Percentiles rank a stretch among this genome's conserved stretches.
phyloP scores from a whole-genome alignment of 2,113 vertebrate species.

The Ctenomys sociabilis region DNA sequence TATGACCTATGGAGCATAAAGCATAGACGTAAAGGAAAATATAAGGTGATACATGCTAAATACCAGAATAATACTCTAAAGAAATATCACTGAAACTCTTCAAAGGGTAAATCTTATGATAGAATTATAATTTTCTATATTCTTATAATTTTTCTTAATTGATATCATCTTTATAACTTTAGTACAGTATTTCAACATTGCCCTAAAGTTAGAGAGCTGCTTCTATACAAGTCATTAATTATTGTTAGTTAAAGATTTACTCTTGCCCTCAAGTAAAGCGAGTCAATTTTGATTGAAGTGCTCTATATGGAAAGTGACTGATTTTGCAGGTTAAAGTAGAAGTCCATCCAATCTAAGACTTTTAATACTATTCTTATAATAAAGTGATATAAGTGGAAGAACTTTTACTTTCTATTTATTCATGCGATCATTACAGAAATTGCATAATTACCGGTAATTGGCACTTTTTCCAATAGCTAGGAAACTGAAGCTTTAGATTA shows the following conservation, averaged over 20 bases:
- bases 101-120: neutral
- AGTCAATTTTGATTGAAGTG: conserved; percentile 44
- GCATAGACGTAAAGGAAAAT: neutral
- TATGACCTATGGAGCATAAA: neutral
- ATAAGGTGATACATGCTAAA: neutral
- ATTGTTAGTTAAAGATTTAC: conserved; percentile 53
- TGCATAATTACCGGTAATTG: neutral
- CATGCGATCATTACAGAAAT: neutral
- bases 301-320: conserved; percentile 35
- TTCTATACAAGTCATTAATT: conserved; percentile 49
- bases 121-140: neutral
- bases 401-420: neutral
- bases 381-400: neutral
- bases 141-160: neutral
- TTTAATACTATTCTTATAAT: neutral
- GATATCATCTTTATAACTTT: neutral
- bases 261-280: conserved; percentile 24
- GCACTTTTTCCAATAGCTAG: neutral
- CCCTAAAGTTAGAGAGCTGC: neutral
- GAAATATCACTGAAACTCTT: neutral
- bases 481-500: neutral
- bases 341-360: neutral
- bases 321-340: conserved; percentile 30
- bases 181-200: neutral
- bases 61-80: neutral